A percentile compares a stretch with the other conserved stretches of the same genome.
These are phyloP conservation scores for Sebastes iracundus DNA, from an alignment of 2,797 vertebrate genomes.

Conservation along the genomic window DNA sequence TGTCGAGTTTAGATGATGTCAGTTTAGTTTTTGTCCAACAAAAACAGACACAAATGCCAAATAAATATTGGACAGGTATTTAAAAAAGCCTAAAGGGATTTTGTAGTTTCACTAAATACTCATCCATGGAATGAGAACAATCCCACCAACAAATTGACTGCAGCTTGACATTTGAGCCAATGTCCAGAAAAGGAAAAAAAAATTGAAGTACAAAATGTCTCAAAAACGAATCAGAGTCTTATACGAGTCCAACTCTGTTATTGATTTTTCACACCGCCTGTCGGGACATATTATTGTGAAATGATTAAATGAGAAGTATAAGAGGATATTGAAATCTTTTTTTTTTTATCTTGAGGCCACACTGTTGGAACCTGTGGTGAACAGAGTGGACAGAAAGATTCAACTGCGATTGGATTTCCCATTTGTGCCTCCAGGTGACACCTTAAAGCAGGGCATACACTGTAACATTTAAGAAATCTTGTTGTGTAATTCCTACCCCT, in stretches of 20 bases:
- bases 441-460: background rate
- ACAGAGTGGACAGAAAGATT: background rate
- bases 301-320: slow-evolving; percentile 35
- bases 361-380: background rate
- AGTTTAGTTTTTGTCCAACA: background rate
- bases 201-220: background rate
- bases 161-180: background rate
- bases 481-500: no score
- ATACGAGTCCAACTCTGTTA: slow-evolving; percentile 16
- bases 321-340: slow-evolving; percentile 32
- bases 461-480: no score
- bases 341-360: slow-evolving; percentile 3
- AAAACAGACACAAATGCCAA: background rate
- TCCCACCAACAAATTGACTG: background rate
- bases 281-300: slow-evolving; percentile 28
- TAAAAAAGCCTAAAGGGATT: background rate
- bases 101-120: background rate
- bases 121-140: background rate
- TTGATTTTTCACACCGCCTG: slow-evolving; percentile 40
- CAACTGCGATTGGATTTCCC: background rate
- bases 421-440: background rate
- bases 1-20: background rate
- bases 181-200: background rate
- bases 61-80: background rate
- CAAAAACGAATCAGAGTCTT: background rate